A percentile compares a stretch with the other conserved stretches of the same genome.
Evolutionary conservation across 2,797 vertebrate genomes (phyloP).

Genomic region (Chelon auratus): DNA sequence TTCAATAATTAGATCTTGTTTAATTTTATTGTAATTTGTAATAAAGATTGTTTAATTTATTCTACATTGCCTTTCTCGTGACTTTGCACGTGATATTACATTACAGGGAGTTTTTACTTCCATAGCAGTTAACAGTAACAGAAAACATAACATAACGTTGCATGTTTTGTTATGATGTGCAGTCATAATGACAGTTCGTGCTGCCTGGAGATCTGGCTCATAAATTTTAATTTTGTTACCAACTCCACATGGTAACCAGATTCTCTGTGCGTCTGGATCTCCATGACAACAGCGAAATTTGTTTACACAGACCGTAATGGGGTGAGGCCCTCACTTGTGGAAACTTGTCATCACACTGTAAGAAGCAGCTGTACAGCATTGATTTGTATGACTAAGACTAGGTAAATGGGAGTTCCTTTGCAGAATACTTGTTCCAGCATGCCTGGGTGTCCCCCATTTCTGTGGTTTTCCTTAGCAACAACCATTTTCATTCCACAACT

Average conservation of each 20-base stretch:
- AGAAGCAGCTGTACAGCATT: constrained; percentile 10
- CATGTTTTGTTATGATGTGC: not conserved
- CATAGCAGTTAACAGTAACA: not conserved
- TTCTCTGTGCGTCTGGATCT: not conserved
- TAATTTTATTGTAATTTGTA: not conserved
- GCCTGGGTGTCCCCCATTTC: constrained; percentile 12
- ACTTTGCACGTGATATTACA: not conserved
- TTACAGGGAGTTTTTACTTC: constrained; percentile 4
- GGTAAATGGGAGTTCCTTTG: constrained; percentile 56
- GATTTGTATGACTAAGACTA: not conserved
- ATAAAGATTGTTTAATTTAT: constrained; percentile 32
- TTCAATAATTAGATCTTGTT: not conserved
- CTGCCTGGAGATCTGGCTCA: constrained; percentile 1
- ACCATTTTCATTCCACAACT: constrained; percentile 36
- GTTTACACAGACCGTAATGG: not conserved
- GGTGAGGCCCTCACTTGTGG: not conserved
- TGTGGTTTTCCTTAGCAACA: constrained; percentile 46
- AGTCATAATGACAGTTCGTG: not conserved
- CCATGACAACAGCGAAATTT: constrained; percentile 13
- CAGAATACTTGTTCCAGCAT: not conserved
- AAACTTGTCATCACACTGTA: constrained; percentile 18
- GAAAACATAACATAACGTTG: not conserved
- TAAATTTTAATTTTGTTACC: not conserved
- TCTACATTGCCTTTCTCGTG: not conserved
- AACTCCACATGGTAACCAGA: not conserved